phyloP scores from a whole-genome alignment of 2,113 vertebrate species.

The Hemichromis elongatus region DNA sequence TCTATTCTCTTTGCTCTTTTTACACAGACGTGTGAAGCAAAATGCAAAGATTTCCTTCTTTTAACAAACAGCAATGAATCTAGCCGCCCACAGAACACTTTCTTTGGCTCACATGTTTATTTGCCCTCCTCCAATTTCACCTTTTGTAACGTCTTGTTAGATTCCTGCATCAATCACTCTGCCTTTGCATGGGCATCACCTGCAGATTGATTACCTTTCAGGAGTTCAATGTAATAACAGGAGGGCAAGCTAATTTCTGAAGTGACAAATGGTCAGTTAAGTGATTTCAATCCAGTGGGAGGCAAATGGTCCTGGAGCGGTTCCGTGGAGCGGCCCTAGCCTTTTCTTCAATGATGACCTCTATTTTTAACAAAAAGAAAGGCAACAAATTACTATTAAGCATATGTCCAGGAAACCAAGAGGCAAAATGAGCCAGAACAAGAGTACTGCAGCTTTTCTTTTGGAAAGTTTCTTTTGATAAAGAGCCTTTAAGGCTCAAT shows the following conservation, averaged over 20 bases:
- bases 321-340: not conserved
- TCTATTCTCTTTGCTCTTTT: constrained; percentile 31
- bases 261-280: constrained; percentile 49
- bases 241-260: constrained; percentile 55
- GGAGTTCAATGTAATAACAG: constrained; percentile 46
- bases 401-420: not conserved
- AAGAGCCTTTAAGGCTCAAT: not conserved
- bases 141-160: constrained; percentile 48
- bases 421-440: not conserved
- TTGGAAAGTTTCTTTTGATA: not conserved
- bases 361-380: not conserved
- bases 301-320: constrained; percentile 19
- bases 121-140: constrained; percentile 8
- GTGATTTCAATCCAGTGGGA: constrained; percentile 42
- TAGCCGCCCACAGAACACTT: not conserved
- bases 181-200: constrained; percentile 24
- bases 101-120: constrained; percentile 10
- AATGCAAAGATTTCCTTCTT: not conserved
- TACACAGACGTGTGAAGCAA: not conserved
- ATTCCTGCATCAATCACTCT: constrained; percentile 50
- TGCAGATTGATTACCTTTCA: constrained; percentile 58
- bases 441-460: not conserved
- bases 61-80: not conserved
- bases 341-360: not conserved
- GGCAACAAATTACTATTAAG: not conserved